Percentiles rank a stretch among this genome's conserved stretches.
Evolutionary conservation across 1,140 invertebrate species (phyloP).

Genomic region (Gonatopus flavifemur): DNA sequence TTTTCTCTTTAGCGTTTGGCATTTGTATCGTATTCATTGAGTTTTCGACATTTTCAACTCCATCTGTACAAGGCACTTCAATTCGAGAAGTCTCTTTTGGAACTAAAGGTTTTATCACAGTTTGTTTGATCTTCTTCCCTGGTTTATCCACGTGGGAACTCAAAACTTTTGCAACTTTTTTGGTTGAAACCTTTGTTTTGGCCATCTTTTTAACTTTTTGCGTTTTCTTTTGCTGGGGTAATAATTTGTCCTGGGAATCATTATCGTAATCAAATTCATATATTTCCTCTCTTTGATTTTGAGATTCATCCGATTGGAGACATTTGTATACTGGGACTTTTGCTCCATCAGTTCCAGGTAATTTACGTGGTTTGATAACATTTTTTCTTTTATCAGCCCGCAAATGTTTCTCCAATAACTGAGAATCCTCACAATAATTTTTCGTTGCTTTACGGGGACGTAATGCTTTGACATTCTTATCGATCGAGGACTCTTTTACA

Average conservation of each 20-base stretch:
- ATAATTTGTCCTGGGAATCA: constrained; percentile 20
- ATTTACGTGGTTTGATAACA: neutral
- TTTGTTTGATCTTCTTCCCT: too few relatives aligned
- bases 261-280: constrained; percentile 30
- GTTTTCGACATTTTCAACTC: neutral
- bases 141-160: too few relatives aligned
- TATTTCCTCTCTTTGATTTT: constrained; percentile 8
- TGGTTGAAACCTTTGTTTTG: neutral
- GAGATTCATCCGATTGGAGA: neutral
- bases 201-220: neutral
- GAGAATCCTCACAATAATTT: constrained; percentile 9
- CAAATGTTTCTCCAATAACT: neutral
- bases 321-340: constrained; percentile 23
- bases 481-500: too few relatives aligned
- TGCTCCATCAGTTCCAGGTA: neutral
- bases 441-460: constrained; percentile 9
- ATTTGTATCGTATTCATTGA: neutral
- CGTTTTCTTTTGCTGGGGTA: constrained; percentile 6
- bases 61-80: constrained; percentile 1
- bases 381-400: neutral
- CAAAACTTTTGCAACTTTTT: too few relatives aligned
- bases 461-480: too few relatives aligned
- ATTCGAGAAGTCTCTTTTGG: neutral
- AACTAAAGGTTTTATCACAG: too few relatives aligned
- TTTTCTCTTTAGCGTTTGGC: neutral